Evolutionary conservation across 2,113 vertebrate species (phyloP).

Genomic region (Vicugna pacos): DNA sequence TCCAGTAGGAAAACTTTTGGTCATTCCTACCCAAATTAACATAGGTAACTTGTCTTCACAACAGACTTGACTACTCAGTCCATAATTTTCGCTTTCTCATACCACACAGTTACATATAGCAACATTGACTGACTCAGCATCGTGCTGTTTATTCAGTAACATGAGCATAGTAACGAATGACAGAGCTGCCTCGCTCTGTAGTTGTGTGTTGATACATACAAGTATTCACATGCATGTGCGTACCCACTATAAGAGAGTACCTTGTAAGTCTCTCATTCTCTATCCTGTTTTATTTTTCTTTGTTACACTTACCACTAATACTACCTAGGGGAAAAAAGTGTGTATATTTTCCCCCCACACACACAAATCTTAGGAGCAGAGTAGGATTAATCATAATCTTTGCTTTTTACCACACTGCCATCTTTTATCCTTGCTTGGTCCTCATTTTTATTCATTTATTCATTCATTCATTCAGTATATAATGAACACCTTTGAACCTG

Average conservation of each 20-base stretch:
- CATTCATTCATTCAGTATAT: neutral
- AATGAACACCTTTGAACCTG: neutral
- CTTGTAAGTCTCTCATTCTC: neutral
- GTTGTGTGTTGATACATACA: neutral
- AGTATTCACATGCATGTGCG: neutral
- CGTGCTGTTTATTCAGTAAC: neutral
- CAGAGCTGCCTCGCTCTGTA: neutral
- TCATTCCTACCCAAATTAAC: neutral
- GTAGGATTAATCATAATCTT: neutral
- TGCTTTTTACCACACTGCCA: neutral
- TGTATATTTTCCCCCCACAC: neutral
- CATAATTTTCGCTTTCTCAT: neutral
- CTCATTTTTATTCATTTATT: neutral
- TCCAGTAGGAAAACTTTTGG: neutral
- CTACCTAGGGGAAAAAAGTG: neutral
- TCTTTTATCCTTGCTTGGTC: neutral
- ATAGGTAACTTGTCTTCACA: neutral
- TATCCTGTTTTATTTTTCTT: neutral
- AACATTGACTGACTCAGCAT: neutral
- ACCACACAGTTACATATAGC: neutral
- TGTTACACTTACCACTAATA: neutral
- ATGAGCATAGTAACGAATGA: neutral
- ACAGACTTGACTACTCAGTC: neutral
- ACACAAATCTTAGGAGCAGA: neutral
- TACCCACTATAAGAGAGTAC: neutral